A percentile compares a stretch with the other conserved stretches of the same genome.
phyloP scores from a whole-genome alignment of 2,113 vertebrate genomes.

The Lucifuga dentata region DNA sequence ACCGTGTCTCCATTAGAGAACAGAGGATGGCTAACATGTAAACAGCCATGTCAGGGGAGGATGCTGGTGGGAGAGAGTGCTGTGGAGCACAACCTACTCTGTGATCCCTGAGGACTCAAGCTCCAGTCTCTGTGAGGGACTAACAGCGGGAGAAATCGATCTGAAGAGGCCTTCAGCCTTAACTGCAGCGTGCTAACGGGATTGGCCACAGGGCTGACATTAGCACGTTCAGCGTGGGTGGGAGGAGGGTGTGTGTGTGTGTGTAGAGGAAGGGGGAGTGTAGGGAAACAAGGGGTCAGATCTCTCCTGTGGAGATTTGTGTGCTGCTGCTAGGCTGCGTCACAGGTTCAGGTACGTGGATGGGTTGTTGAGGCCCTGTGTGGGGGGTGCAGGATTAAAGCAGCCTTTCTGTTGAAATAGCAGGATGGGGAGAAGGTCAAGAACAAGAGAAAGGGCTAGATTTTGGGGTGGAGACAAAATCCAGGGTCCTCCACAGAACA shows the following conservation, averaged over 20 bases:
- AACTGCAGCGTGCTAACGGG: conserved; percentile 57
- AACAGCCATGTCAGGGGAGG: conserved; percentile 72
- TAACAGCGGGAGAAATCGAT: conserved; percentile 74
- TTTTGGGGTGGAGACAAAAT: conserved; percentile 28
- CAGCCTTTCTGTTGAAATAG: conserved; percentile 74
- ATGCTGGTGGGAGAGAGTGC: conserved; percentile 56
- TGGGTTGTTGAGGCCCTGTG: conserved; percentile 49
- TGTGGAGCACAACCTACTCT: conserved; percentile 60
- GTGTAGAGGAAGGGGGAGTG: conserved; percentile 1
- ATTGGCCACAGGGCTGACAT: conserved; percentile 74
- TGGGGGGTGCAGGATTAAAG: conserved; percentile 59
- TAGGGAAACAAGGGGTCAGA: conserved; percentile 14
- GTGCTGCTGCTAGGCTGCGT: conserved; percentile 75
- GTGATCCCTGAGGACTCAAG: conserved; percentile 67
- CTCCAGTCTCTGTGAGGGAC: conserved; percentile 52
- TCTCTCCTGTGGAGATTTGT: conserved; percentile 61
- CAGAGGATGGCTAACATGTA: conserved; percentile 65
- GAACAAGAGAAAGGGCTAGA: conserved; percentile 20
- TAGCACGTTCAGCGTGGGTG: conserved; percentile 57
- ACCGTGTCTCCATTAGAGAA: conserved; percentile 67
- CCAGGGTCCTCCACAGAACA: background rate
- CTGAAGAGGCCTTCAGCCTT: conserved; percentile 70
- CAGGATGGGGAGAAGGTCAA: conserved; percentile 58
- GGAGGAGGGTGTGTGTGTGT: conserved; percentile 16
- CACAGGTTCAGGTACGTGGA: conserved; percentile 72